phyloP scores from a whole-genome alignment of 2,888 invertebrate genomes.

The Iphiclides podalirius region DNA sequence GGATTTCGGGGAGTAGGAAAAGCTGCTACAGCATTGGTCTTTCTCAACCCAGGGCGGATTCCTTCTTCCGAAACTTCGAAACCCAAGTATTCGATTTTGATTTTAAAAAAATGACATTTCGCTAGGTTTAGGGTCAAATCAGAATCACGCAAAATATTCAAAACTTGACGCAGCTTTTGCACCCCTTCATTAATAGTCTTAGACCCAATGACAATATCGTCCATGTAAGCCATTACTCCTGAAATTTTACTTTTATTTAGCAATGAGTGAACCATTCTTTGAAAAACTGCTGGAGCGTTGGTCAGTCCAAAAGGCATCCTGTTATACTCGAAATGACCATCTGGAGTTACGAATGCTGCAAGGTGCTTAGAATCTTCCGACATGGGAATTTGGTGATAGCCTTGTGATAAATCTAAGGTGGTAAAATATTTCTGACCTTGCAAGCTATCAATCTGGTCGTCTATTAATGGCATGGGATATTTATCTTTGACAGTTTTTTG shows the following conservation, averaged over 20 bases:
- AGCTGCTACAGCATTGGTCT: conserved; percentile 15
- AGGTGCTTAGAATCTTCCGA: conserved; percentile 35
- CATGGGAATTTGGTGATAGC: conserved; percentile 35
- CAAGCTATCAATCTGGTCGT: conserved; percentile 27
- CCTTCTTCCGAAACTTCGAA: conserved; percentile 16
- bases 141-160: conserved; percentile 18
- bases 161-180: too few relatives aligned
- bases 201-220: conserved; percentile 24
- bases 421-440: conserved; percentile 23
- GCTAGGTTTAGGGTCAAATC: conserved; percentile 20
- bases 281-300: conserved; percentile 49
- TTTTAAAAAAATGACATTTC: conserved; percentile 24
- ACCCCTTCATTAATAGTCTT: too few relatives aligned
- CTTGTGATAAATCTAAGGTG: conserved; percentile 27
- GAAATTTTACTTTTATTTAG: too few relatives aligned
- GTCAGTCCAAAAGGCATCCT: conserved; percentile 49
- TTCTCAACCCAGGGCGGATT: conserved; percentile 14
- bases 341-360: conserved; percentile 48
- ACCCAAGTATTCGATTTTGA: conserved; percentile 19
- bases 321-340: conserved; percentile 46
- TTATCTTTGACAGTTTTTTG: conserved; percentile 27
- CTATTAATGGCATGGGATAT: conserved; percentile 31
- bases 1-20: conserved; percentile 17
- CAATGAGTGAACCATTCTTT: conserved; percentile 24
- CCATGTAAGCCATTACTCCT: conserved; percentile 22